A percentile compares a stretch with the other conserved stretches of the same genome.
phyloP scores from a whole-genome alignment of 1,140 invertebrate species.

The Ladona fulva region DNA sequence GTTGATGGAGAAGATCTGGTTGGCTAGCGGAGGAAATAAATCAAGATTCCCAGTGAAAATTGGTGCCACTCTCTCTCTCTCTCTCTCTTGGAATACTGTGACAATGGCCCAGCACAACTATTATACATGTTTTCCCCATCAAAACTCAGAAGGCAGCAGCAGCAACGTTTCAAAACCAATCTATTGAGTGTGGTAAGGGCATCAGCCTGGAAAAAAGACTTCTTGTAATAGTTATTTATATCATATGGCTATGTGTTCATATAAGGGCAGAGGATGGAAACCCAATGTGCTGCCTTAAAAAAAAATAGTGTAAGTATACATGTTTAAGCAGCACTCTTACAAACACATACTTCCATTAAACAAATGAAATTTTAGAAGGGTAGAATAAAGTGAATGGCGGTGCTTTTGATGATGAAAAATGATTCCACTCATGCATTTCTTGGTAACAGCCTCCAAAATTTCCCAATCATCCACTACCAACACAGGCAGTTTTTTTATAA shows the following conservation, averaged over 20 bases:
- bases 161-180: not conserved
- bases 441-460: not conserved
- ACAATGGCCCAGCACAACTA: not conserved
- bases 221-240: conserved; percentile 11
- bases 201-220: conserved; percentile 1
- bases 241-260: conserved; percentile 9
- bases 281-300: not conserved
- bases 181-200: not conserved
- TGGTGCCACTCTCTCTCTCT: not conserved
- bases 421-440: conserved; percentile 4
- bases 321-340: conserved; percentile 3
- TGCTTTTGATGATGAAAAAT: conserved; percentile 5
- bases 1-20: not conserved
- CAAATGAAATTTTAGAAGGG: not conserved
- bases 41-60: not conserved
- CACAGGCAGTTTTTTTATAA: conserved; percentile 9
- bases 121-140: not conserved
- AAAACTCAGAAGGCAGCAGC: not conserved
- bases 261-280: not conserved
- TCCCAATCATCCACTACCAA: not conserved
- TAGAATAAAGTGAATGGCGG: conserved; percentile 2
- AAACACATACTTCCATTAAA: conserved; percentile 5
- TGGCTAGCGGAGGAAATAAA: not conserved
- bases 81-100: not conserved
- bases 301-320: conserved; percentile 7